Evolutionary conservation across 2,888 invertebrate species (phyloP).

Genomic region (Eupithecia inturbata): DNA sequence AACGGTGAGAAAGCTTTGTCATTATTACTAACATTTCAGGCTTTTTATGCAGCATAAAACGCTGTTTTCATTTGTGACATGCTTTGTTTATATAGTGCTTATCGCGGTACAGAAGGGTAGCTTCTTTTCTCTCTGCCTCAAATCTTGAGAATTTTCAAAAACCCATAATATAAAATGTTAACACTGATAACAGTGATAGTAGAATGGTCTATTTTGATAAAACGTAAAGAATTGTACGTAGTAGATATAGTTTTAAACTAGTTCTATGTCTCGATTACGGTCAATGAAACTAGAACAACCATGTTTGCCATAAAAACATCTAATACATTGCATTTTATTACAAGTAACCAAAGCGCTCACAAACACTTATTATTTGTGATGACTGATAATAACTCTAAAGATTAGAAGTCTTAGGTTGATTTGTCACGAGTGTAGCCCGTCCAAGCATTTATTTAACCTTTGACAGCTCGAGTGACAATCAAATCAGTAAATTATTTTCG

Average conservation of each 20-base stretch:
- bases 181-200: conserved; percentile 25
- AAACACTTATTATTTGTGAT: background rate
- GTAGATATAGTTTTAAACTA: conserved; percentile 17
- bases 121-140: background rate
- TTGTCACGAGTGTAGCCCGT: background rate
- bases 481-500: too few relatives aligned
- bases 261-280: conserved; percentile 20
- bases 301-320: background rate
- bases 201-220: conserved; percentile 30
- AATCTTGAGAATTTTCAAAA: background rate
- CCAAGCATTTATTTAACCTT: too few relatives aligned
- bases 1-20: background rate
- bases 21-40: background rate
- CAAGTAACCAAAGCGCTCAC: background rate
- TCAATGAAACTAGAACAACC: conserved; percentile 2
- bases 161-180: background rate
- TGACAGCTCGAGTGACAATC: too few relatives aligned
- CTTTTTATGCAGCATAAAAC: background rate
- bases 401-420: background rate
- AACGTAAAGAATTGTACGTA: conserved; percentile 7
- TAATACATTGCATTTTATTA: background rate
- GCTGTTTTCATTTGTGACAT: background rate
- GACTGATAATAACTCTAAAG: background rate
- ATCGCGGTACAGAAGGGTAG: background rate
- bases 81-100: too few relatives aligned